Base-by-base conservation (phyloP, 2,113 vertebrate genomes). In the Mola mola region DNA sequence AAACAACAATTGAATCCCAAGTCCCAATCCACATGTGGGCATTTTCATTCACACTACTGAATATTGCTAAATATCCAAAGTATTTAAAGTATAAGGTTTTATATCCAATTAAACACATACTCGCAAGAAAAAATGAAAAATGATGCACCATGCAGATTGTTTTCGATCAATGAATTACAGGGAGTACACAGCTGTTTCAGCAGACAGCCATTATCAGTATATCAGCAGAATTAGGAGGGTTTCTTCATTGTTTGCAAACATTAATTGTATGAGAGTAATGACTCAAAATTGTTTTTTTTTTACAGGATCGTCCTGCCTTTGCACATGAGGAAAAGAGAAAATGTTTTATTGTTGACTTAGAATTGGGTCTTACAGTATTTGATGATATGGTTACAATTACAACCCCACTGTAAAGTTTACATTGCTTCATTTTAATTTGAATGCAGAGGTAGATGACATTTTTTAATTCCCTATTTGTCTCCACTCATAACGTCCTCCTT, bases 381-480 rank as follows among this genome's bases (percentile, higher is more conserved):
- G 50, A 60, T 20, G 28, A 62, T 22, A 26, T 42, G 48, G 43
- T 19, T 59, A 17, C n/a, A 56, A 50, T 44, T 24, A 53, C 8
- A 50, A 55, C 53, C 19, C 24, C 11, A 34, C 20, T 6, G 37
- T 50, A 31, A 68, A 75, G 37, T 47, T 42, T 52, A 24, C 16
- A 31, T 22, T 12, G 36, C 22, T 43, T 66, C 22, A 41, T 82
- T 50, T 70, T 58, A 72, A 69, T 74, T 25, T 21, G 26, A 21
- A 42, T 28, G 43, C 36, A 55, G 50, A 60, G 28, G 62, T 61
- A 66, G 53, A 71, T 49, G 53, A 57, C 41, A 33, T 51, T 61
- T 76, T 61, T 66, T 70, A 74, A 59, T 43, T 73, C 52, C 63
- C 33, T 16, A 29, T 81, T 84, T 79, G 56, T 61, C 64, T 69